A percentile compares a stretch with the other conserved stretches of the same genome.
Conservation (phyloP, 2,888 invertebrate genomes). For the Sycophila texana region DNA sequence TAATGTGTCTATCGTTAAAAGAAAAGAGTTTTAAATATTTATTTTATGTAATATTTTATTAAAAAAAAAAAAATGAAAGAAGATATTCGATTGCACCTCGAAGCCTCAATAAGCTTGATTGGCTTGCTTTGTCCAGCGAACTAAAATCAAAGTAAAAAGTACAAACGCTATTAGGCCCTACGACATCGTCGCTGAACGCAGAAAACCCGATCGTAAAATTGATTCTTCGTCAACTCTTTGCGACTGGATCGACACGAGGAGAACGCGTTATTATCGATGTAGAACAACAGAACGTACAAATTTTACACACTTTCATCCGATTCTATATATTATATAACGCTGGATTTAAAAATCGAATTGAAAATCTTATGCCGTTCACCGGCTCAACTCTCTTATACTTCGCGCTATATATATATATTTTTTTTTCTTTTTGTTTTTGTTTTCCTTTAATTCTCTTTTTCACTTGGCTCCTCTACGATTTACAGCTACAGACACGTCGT, state of each 20-base stretch:
- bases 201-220: conserved; percentile 3
- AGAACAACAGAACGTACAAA: conserved; percentile 50
- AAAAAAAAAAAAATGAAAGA: not conserved
- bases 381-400: conserved; percentile 7
- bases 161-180: conserved; percentile 43
- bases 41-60: not conserved
- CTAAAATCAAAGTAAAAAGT: conserved; percentile 22
- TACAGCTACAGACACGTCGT: conserved; percentile 8
- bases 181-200: conserved; percentile 29
- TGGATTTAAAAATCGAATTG: conserved; percentile 9
- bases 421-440: too few species aligned
- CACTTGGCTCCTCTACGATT: conserved; percentile 12
- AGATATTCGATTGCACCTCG: conserved; percentile 1
- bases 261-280: conserved; percentile 51
- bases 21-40: not conserved
- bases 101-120: conserved; percentile 5
- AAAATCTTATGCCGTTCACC: conserved; percentile 8
- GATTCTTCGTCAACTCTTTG: conserved; percentile 9
- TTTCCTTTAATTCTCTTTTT: conserved; percentile 23
- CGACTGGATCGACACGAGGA: conserved; percentile 50
- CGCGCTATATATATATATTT: not conserved
- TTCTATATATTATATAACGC: not conserved
- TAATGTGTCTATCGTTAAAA: not conserved
- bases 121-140: conserved; percentile 7
- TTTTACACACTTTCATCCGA: conserved; percentile 34